Evolutionary conservation across 2,113 vertebrate species (phyloP), one percentile per base, ranked within the genome.

Genomic region (Chlorocebus sabaeus): DNA sequence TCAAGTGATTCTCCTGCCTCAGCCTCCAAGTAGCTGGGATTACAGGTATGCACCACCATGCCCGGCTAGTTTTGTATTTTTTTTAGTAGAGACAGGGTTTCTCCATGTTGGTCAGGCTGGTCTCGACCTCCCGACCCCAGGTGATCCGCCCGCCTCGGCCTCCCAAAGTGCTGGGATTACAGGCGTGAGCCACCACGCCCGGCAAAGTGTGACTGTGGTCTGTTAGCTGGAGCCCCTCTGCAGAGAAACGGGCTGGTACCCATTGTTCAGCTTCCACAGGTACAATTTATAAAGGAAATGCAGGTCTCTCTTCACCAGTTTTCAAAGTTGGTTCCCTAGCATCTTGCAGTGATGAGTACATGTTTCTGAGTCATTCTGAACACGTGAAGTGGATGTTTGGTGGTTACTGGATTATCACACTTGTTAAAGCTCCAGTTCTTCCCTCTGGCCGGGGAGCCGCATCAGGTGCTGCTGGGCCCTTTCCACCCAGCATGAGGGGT

Each of bases 191-290:
- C 45, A 45, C 45, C 45, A 10, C 45, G 45, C 45, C 45, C 8
- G 8, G 8, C 45, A 45, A 9, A 45, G 45, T 45, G 45, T 45
- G 45, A 45, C 45, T 18, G 8, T 11, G 23, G 1, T 17, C 35
- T 30, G 48, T 30, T 40, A 3, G 23, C 85, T 20, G 67, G 68
- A 43, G 25, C n/a, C 9, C 20, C 35, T 43, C 72, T 68, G 38
- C 17, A 14, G 59, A 30, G 27, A 40, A 4, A 10, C 9, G 9
- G 12, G 11, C 92, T 22, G 11, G 1, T 10, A 38, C 3, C 3
- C 1, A 22, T 23, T 0, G 0, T 14, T 23, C 11, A 0, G 48
- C 35, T 18, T 13, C 50, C 27, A 8, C 11, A 1, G 14, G 6
- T 22, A 0, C 10, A 0, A 22, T 30, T 55, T n/a, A 35, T 40